Percentiles rank a stretch among this genome's conserved stretches.
phyloP scores from a whole-genome alignment of 1,140 invertebrate species.

The Orchestia grillus region DNA sequence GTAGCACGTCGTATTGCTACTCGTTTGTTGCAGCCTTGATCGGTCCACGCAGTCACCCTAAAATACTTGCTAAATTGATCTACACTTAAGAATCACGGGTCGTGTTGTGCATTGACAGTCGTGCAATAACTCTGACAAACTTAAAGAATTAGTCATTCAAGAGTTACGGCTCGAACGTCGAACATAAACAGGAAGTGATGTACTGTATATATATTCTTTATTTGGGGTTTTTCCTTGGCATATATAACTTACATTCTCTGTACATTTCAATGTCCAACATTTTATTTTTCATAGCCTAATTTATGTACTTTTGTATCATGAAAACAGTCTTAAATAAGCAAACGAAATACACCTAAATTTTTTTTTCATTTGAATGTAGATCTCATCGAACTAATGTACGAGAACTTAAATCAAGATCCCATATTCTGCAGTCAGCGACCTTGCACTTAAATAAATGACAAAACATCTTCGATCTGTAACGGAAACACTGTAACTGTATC shows the following conservation, averaged over 20 bases:
- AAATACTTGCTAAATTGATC: background rate
- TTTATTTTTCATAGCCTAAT: background rate
- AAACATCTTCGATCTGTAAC: too few relatives aligned
- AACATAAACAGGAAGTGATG: background rate
- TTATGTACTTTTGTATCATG: background rate
- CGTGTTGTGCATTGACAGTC: background rate
- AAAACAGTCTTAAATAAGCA: background rate
- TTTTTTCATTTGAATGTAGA: too few relatives aligned
- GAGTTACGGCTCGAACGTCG: background rate
- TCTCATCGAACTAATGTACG: too few relatives aligned
- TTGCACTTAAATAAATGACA: too few relatives aligned
- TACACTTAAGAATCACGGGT: background rate
- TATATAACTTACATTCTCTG: background rate
- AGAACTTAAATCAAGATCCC: too few relatives aligned
- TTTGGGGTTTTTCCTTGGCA: background rate
- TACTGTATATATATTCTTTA: background rate
- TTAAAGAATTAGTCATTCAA: background rate
- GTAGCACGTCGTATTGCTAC: background rate
- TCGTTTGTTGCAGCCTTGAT: background rate
- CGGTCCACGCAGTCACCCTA: background rate
- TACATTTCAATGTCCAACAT: background rate
- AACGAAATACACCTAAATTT: background rate
- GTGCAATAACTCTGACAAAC: background rate
- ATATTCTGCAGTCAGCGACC: too few relatives aligned
- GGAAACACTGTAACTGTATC: too few relatives aligned